A percentile compares a stretch with the other conserved stretches of the same genome.
Evolutionary conservation across 2,797 vertebrate species (phyloP).

Genomic region (Stomatorhinus walkeri): DNA sequence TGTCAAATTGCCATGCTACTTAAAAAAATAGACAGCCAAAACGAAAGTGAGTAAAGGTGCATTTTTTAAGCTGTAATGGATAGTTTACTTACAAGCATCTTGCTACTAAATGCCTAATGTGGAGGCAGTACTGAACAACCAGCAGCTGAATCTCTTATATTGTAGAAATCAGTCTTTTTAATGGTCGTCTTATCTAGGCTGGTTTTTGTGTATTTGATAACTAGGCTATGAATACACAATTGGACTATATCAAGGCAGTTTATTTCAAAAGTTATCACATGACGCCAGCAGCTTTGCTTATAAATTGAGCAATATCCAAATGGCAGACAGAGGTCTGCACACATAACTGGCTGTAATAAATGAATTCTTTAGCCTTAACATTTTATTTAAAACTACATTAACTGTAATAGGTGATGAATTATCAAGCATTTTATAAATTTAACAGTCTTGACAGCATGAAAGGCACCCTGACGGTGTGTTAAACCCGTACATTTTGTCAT

Average conservation of each 20-base stretch:
- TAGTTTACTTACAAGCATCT: slow-evolving; percentile 26
- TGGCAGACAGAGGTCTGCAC: slow-evolving; percentile 32
- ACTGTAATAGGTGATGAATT: slow-evolving; percentile 45
- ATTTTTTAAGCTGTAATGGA: not conserved
- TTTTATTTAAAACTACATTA: slow-evolving; percentile 46
- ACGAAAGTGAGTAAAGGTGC: not conserved
- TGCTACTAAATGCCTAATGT: slow-evolving; percentile 37
- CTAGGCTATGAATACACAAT: slow-evolving; percentile 39
- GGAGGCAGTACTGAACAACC: slow-evolving; percentile 38
- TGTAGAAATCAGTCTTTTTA: slow-evolving; percentile 48
- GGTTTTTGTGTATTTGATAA: slow-evolving; percentile 28
- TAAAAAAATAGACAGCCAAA: not conserved
- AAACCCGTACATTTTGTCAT: slow-evolving; percentile 22
- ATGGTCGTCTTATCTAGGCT: slow-evolving; percentile 45
- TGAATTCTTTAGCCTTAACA: slow-evolving; percentile 42
- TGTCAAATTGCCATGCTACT: not conserved
- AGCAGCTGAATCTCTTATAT: slow-evolving; percentile 35
- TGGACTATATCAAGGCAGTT: slow-evolving; percentile 42
- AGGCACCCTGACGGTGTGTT: slow-evolving; percentile 41
- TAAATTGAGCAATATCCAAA: slow-evolving; percentile 41
- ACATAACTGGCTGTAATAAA: slow-evolving; percentile 37
- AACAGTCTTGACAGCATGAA: slow-evolving; percentile 41
- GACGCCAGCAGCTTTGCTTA: slow-evolving; percentile 42
- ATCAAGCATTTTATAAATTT: slow-evolving; percentile 41
- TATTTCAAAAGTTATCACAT: slow-evolving; percentile 47